Conservation (phyloP, 2,797 vertebrate genomes). For the Oreochromis mossambicus region DNA sequence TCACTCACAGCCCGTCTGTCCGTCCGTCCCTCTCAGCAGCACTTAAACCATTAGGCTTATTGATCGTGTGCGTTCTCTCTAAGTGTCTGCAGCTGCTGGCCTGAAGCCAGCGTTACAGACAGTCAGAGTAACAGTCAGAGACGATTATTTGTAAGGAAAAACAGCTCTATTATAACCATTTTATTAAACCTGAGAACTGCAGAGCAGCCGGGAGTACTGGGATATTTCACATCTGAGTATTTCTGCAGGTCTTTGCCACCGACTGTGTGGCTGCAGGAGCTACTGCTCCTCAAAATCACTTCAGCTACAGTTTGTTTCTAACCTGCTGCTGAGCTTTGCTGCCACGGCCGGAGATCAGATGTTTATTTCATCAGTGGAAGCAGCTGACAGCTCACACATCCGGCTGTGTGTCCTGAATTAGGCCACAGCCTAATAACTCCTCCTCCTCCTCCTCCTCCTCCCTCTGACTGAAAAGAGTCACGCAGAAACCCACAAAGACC, state of each 20-base stretch:
- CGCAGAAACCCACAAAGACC: constrained; percentile 1
- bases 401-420: neutral
- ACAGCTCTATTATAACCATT: neutral
- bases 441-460: neutral
- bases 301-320: neutral
- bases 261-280: neutral
- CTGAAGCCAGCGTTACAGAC: neutral
- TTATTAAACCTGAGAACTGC: neutral
- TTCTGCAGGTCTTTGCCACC: neutral
- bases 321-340: neutral
- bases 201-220: neutral
- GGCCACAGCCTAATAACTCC: constrained; percentile 7
- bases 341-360: neutral
- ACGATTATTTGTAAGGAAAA: neutral
- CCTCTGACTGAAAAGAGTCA: neutral
- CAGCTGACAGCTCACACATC: neutral
- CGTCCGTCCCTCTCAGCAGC: neutral
- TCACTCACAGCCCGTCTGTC: neutral
- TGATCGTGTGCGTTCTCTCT: constrained; percentile 21
- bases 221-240: neutral
- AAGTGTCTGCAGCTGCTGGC: neutral
- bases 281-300: neutral
- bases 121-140: neutral
- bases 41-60: constrained; percentile 50
- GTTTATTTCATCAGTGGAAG: neutral